Conservation (phyloP, 1,140 invertebrate genomes). For the Coenobita brevimanus region DNA sequence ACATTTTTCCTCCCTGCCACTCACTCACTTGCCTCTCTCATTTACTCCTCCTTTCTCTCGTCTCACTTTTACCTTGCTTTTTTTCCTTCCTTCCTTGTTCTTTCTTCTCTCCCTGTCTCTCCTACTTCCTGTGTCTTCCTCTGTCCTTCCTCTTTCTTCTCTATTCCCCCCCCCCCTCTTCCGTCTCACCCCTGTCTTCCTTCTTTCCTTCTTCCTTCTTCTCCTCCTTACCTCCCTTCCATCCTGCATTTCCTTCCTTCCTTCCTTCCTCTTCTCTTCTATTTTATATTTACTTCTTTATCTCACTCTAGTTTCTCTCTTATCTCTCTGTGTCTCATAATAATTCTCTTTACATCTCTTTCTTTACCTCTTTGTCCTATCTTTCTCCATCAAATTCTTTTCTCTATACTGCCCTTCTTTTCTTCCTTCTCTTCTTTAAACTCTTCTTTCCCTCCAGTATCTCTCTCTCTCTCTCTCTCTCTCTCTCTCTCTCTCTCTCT, state of each 20-base stretch:
- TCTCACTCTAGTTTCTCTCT: too few relatives aligned
- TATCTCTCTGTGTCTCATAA: too few relatives aligned
- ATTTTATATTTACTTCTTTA: too few relatives aligned
- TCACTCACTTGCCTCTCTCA: not conserved
- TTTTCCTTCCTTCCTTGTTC: not conserved
- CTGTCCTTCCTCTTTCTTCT: slow-evolving; percentile 1
- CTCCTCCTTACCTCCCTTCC: too few relatives aligned
- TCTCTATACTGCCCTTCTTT: too few relatives aligned
- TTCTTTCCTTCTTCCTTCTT: not conserved
- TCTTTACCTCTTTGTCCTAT: too few relatives aligned
- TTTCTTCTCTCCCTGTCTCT: not conserved
- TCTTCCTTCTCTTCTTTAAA: too few relatives aligned
- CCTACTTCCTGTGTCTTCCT: not conserved
- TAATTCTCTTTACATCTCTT: too few relatives aligned
- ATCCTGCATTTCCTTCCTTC: too few relatives aligned
- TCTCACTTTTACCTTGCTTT: not conserved
- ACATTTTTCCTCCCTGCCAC: not conserved
- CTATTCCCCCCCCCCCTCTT: not conserved
- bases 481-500: not conserved
- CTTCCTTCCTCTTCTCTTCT: too few relatives aligned
- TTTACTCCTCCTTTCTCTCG: not conserved
- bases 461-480: not conserved
- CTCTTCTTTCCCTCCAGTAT: not conserved
- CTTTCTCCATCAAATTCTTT: too few relatives aligned
- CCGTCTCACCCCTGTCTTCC: too few relatives aligned